A percentile compares a stretch with the other conserved stretches of the same genome.
Conservation (phyloP, 2,113 vertebrate species). For the Oreocharis arfaki region DNA sequence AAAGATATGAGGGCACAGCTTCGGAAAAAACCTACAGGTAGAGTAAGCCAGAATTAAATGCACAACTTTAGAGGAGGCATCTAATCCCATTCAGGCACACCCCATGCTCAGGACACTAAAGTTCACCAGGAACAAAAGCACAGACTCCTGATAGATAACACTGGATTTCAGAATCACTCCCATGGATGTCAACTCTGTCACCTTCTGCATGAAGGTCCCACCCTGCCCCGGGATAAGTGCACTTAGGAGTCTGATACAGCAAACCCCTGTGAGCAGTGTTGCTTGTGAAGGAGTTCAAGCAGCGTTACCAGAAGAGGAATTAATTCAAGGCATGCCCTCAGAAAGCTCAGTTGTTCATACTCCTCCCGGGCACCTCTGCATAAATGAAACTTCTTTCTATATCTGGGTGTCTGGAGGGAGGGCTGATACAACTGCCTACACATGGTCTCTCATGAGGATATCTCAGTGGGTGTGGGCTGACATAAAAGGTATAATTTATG, state of each 20-base stretch:
- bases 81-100: not conserved
- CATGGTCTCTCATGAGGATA: not conserved
- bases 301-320: not conserved
- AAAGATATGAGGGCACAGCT: not conserved
- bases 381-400: not conserved
- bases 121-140: not conserved
- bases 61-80: not conserved
- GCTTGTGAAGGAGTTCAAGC: not conserved
- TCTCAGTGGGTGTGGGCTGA: not conserved
- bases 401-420: not conserved
- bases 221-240: not conserved
- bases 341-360: not conserved
- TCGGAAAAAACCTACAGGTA: not conserved
- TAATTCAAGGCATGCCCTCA: not conserved
- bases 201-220: not conserved
- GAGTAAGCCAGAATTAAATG: not conserved
- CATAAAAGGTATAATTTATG: not conserved
- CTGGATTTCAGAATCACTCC: not conserved
- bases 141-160: rapidly evolving
- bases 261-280: not conserved
- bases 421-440: not conserved
- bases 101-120: not conserved
- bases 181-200: not conserved
- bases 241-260: not conserved
- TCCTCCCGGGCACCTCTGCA: not conserved